Base-by-base conservation (phyloP, 2,797 vertebrate species). In the Synanceia verrucosa region DNA sequence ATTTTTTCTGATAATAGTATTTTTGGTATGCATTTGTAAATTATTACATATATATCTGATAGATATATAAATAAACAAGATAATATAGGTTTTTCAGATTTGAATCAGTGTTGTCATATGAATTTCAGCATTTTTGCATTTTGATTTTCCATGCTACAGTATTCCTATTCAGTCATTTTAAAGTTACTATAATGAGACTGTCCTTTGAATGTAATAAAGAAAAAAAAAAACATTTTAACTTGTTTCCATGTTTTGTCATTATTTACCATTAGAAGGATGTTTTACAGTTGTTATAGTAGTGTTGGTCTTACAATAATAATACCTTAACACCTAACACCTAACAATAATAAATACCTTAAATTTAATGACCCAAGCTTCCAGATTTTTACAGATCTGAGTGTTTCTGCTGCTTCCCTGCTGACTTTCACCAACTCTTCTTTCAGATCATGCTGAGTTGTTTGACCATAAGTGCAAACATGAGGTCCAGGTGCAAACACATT, bases 401-500 rank as follows among this genome's bases (percentile, higher is more conserved):
- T 57, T 12, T 53, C 46, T 23, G 4, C 46, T 53, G 21, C 10
- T 67, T 6, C 31, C 11, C 14, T 46, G 14, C 43, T 61, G 60
- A 70, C 67, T 39, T 65, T 52, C 9, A 31, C 51, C 60, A 24
- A 59, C 63, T 67, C 72, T 56, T 79, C 56, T 57, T 37, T 72
- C 33, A 48, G 29, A 43, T 71, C 14, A 4, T 68, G n/a, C 50
- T 3, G 9, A 21, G 59, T 52, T 14, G 0, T 75, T 78, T 65
- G 46, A 60, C 46, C 66, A n/a, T 53, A 62, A 60, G 71, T 62
- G 63, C 60, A 78, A 78, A 80, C 73, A 73, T 34, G 48, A 59
- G 48, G 52, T 81, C 81, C 89, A 90, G 88, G 89, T 90, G 89
- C 86, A 85, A 86, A 86, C 58, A 73, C 48, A 80, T 81, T 76